Evolutionary conservation across 2,888 invertebrate species (phyloP), one percentile per base, ranked within the genome.

Genomic region (Drosophila meridiana): DNA sequence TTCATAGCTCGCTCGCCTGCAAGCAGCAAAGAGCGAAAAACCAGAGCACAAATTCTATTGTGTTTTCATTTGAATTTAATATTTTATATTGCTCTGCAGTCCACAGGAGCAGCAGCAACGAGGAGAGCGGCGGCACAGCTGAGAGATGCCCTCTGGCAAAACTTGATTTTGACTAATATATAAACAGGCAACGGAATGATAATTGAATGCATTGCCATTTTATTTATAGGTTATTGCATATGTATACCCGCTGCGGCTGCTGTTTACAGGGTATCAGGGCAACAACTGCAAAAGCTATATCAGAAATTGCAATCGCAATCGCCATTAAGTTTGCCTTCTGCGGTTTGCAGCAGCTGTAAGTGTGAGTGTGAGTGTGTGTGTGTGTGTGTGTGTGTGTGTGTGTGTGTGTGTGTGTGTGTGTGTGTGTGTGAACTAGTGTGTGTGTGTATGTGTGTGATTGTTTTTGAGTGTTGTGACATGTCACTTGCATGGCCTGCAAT

Each of bases 1-100:
- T 82, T 73, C 73, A 87, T 73, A 34, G 78, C 59, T 62, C 63
- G 47, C 64, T 62, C 63, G 47, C 67, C 38, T 43, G 50, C 53
- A 62, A 48, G 42, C 47, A 38, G 66, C 45, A 57, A 43, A 60
- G 55, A 14, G 56, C 58, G 66, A 67, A 70, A 71, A 78, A 61
- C 34, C 58, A 69, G 59, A 66, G 76, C 73, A 69, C 61, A 80
- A 87, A 85, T 85, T 87, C 85, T 87, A 85, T 85, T 81, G 83
- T 85, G 69, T 68, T 86, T 85, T 76, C 79, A 85, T 85, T 77
- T 81, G 81, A 87, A 81, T 87, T 86, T 76, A 86, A 84, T 84
- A 84, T 86, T 84, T 84, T 68, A 84, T 86, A 65, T 73, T 65
- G 60, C 72, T 20, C 34, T 47, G 55, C 50, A 28, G 53, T 11